Evolutionary conservation across 2,113 vertebrate genomes (phyloP).

Genomic region (Smithornis capensis): DNA sequence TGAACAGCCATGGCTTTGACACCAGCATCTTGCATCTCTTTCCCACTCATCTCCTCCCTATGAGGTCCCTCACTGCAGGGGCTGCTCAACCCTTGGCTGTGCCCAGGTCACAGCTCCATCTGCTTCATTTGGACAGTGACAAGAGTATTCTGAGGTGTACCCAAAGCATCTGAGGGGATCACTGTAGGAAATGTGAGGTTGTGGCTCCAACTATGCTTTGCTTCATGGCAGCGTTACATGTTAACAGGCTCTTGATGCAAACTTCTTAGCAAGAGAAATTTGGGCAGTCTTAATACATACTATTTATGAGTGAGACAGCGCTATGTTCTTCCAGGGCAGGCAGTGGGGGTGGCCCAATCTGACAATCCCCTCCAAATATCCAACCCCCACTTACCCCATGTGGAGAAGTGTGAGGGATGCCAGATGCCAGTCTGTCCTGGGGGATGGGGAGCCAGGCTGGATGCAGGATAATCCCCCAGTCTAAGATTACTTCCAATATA

Average conservation of each 20-base stretch:
- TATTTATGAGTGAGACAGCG: background rate
- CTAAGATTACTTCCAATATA: slow-evolving; percentile 34
- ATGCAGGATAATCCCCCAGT: slow-evolving; percentile 42
- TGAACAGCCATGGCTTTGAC: background rate
- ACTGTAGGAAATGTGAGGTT: accelerated
- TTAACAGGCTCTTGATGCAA: background rate
- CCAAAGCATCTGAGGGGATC: accelerated
- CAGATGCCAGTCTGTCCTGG: slow-evolving; percentile 36
- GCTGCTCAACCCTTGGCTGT: background rate
- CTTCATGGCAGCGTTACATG: background rate
- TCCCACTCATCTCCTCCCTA: background rate
- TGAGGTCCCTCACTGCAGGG: background rate
- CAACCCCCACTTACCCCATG: background rate
- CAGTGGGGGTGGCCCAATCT: no score
- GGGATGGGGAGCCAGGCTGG: slow-evolving; percentile 6
- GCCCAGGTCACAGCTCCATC: background rate
- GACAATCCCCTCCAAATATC: background rate
- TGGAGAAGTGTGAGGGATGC: background rate
- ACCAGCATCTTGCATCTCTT: background rate
- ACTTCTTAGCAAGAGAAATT: background rate
- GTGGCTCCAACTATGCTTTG: background rate
- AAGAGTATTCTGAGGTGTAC: accelerated
- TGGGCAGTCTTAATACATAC: accelerated
- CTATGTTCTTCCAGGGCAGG: background rate
- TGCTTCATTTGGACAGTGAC: background rate